Percentiles rank a stretch among this genome's conserved stretches.
phyloP scores from a whole-genome alignment of 2,797 vertebrate genomes.

The Ciconia nigra region DNA sequence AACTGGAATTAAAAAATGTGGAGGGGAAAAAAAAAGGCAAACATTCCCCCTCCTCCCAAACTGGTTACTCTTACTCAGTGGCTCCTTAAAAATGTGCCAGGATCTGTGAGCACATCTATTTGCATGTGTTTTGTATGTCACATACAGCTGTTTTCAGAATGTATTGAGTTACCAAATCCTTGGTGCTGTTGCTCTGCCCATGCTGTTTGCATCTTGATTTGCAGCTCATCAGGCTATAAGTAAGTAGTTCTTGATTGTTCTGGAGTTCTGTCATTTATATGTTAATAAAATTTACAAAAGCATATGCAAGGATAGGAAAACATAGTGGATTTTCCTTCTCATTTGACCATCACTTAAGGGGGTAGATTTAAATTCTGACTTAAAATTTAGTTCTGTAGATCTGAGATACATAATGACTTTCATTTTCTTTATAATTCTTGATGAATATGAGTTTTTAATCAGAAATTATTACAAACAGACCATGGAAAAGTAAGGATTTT shows the following conservation, averaged over 20 bases:
- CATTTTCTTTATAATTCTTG: neutral
- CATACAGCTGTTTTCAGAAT: neutral
- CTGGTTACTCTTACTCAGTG: neutral
- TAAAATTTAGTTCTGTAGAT: neutral
- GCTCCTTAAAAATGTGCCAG: neutral
- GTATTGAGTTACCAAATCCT: neutral
- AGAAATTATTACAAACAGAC: neutral
- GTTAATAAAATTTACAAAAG: neutral
- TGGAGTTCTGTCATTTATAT: neutral
- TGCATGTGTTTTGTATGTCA: neutral
- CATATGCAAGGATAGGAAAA: neutral
- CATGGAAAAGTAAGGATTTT: neutral
- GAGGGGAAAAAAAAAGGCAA: neutral
- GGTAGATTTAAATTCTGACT: neutral
- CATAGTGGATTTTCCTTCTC: neutral
- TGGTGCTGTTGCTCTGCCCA: neutral
- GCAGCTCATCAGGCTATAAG: neutral
- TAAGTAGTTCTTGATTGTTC: neutral
- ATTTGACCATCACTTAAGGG: neutral
- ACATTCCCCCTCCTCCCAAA: rapidly evolving
- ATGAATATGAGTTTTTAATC: neutral
- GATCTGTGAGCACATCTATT: neutral
- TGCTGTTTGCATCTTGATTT: neutral
- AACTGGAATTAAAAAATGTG: neutral
- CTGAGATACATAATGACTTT: neutral